Evolutionary conservation across 1,140 invertebrate species (phyloP).

Genomic region (Helicoverpa armigera): DNA sequence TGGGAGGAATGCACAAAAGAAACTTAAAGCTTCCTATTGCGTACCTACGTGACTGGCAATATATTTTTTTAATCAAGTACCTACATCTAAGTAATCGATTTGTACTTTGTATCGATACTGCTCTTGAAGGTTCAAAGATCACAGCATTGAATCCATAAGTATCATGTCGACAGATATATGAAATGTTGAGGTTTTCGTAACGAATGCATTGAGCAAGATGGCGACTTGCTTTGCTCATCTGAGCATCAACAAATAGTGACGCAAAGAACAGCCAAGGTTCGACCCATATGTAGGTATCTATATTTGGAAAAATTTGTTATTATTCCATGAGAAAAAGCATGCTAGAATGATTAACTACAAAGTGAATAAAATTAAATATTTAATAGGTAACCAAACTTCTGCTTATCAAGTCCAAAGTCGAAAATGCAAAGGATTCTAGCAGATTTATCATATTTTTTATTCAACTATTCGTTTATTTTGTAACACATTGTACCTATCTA

Average conservation of each 20-base stretch:
- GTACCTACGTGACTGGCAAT: neutral
- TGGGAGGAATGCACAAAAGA: too few relatives aligned
- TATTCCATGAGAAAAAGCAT: too few relatives aligned
- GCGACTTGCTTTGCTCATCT: conserved; percentile 19
- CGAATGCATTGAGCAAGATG: conserved; percentile 33
- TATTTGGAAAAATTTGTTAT: too few relatives aligned
- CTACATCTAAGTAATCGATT: neutral
- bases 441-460: too few relatives aligned
- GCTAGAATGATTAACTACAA: too few relatives aligned
- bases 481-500: too few relatives aligned
- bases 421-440: too few relatives aligned
- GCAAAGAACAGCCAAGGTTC: conserved; percentile 38
- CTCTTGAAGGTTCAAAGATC: conserved; percentile 7
- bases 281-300: too few relatives aligned
- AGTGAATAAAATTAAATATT: too few relatives aligned
- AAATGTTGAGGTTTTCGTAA: conserved; percentile 39
- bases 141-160: neutral
- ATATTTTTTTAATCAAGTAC: neutral
- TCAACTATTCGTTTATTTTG: too few relatives aligned
- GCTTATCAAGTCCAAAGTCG: too few relatives aligned
- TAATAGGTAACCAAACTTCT: too few relatives aligned
- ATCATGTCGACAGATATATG: conserved; percentile 15
- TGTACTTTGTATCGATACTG: neutral
- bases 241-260: conserved; percentile 47
- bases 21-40: neutral